Evolutionary conservation across 1,140 invertebrate species (phyloP).

Genomic region (Kradibia gibbosae): DNA sequence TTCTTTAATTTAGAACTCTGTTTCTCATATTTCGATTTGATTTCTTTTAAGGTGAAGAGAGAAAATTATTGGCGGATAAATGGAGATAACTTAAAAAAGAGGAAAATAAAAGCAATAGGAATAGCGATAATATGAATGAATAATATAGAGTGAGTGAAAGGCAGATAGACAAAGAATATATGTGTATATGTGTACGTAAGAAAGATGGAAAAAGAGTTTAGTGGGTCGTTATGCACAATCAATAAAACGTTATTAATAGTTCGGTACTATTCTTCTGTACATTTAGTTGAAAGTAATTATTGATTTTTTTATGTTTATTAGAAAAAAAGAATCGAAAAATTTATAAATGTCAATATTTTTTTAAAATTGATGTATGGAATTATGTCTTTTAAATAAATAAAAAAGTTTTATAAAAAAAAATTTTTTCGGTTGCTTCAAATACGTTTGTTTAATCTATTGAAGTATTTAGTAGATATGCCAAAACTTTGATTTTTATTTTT

Average conservation of each 20-base stretch:
- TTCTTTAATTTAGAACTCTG: neutral
- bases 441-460: neutral
- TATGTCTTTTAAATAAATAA: too few relatives aligned
- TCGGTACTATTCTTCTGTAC: slow-evolving; percentile 27
- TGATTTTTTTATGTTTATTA: slow-evolving; percentile 18
- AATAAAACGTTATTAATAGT: slow-evolving; percentile 51
- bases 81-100: neutral
- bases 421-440: neutral
- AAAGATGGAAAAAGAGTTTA: slow-evolving; percentile 30
- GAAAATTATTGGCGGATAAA: neutral
- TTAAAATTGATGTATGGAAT: too few relatives aligned
- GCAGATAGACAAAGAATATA: neutral
- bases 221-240: slow-evolving; percentile 49
- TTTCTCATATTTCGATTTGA: slow-evolving; percentile 2
- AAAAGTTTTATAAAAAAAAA: too few relatives aligned
- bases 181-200: neutral
- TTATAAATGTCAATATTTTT: too few relatives aligned
- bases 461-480: neutral
- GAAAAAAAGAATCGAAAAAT: neutral
- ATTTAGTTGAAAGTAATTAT: slow-evolving; percentile 45
- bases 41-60: slow-evolving; percentile 6
- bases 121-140: neutral
- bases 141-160: neutral
- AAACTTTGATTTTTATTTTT: too few relatives aligned
- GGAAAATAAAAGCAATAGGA: neutral